phyloP scores from a whole-genome alignment of 2,797 vertebrate genomes.

The Sebastes minor region DNA sequence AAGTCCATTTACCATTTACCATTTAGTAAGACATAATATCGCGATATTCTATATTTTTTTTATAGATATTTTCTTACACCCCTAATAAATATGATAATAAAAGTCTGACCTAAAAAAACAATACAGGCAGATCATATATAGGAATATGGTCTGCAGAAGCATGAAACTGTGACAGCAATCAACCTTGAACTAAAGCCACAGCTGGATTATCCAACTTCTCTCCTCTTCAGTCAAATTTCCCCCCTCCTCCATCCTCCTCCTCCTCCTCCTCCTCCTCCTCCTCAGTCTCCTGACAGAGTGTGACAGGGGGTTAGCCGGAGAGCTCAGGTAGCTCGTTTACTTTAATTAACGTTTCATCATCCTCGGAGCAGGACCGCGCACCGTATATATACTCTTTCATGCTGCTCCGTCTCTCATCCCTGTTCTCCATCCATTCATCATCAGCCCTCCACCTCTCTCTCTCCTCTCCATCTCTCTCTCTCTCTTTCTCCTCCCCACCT shows the following conservation, averaged over 20 bases:
- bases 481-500: constrained; percentile 30
- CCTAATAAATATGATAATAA: neutral
- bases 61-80: no score
- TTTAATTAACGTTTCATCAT: constrained; percentile 86
- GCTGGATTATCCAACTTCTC: constrained; percentile 67
- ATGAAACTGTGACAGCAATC: constrained; percentile 37
- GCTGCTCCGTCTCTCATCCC: constrained; percentile 72
- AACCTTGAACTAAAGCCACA: constrained; percentile 58
- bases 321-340: constrained; percentile 84
- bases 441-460: constrained; percentile 41
- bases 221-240: constrained; percentile 46
- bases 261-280: neutral
- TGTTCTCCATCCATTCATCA: constrained; percentile 82
- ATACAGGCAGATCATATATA: neutral
- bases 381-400: constrained; percentile 65
- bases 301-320: constrained; percentile 78
- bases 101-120: neutral
- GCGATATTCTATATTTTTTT: no score
- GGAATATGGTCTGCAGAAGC: neutral
- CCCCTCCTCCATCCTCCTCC: neutral
- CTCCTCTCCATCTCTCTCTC: constrained; percentile 6
- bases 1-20: no score
- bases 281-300: constrained; percentile 71
- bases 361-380: constrained; percentile 71
- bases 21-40: no score